These are phyloP conservation scores for Beris chalybata DNA, from an alignment of 2,888 invertebrate genomes.

Conservation along the genomic window DNA sequence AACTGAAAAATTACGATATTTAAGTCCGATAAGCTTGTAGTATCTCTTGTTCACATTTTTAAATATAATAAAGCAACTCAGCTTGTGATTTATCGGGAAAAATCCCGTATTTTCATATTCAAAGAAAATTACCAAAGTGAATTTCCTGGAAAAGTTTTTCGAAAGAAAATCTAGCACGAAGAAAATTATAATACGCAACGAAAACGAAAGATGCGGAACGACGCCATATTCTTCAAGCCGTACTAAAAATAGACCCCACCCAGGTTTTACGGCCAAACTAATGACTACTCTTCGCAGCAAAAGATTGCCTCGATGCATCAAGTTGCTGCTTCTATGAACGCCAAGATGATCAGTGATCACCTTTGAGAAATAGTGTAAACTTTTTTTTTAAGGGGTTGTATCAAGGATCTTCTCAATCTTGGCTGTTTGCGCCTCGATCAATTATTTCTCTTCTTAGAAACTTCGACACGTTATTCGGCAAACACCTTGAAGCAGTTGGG, in stretches of 20 bases:
- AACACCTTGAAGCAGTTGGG: not conserved
- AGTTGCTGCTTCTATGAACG: not conserved
- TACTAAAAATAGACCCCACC: conserved; percentile 18
- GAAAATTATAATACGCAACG: not conserved
- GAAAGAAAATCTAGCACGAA: not conserved
- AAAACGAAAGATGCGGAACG: conserved; percentile 2
- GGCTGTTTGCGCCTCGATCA: too few relatives aligned
- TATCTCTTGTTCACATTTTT: too few relatives aligned
- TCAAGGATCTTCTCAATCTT: too few relatives aligned
- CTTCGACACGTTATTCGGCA: not conserved
- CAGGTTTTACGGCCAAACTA: conserved; percentile 12
- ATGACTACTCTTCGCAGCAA: conserved; percentile 4
- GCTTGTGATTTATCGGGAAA: conserved; percentile 11
- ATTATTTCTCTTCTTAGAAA: too few relatives aligned
- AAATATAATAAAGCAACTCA: too few relatives aligned
- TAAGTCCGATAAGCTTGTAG: too few relatives aligned
- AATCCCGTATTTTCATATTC: not conserved
- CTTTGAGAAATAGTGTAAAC: too few relatives aligned
- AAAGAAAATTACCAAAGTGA: not conserved
- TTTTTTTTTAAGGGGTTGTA: too few relatives aligned
- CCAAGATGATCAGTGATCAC: too few relatives aligned
- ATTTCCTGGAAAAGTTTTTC: conserved; percentile 11
- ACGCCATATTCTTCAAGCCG: conserved; percentile 8
- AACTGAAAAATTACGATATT: too few relatives aligned
- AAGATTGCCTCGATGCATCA: not conserved